Percentiles rank a stretch among this genome's conserved stretches.
Conservation (phyloP, 2,888 invertebrate species). For the Amiota mariae region DNA sequence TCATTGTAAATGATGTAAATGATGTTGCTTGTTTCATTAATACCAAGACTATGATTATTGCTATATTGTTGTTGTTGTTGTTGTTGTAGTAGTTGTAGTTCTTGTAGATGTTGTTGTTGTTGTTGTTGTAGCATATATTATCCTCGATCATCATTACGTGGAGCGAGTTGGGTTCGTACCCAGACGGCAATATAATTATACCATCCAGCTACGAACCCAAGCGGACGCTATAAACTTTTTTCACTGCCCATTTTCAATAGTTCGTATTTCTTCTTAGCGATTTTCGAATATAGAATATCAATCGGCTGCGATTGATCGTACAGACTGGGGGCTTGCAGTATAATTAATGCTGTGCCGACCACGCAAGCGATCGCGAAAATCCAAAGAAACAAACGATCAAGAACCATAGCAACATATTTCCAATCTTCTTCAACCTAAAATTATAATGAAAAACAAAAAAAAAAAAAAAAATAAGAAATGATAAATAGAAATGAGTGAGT, state of each 20-base stretch:
- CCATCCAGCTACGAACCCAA: constrained; percentile 77
- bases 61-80: constrained; percentile 25
- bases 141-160: constrained; percentile 76
- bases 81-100: constrained; percentile 22
- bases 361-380: constrained; percentile 95
- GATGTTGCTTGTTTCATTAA: constrained; percentile 41
- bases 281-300: constrained; percentile 92
- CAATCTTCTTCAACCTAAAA: constrained; percentile 94
- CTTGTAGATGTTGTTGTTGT: constrained; percentile 41
- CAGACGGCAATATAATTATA: constrained; percentile 81
- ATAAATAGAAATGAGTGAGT: not conserved
- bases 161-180: constrained; percentile 80
- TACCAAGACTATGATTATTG: constrained; percentile 17
- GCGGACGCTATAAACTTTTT: constrained; percentile 73
- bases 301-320: constrained; percentile 93
- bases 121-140: constrained; percentile 67
- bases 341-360: constrained; percentile 89
- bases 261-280: constrained; percentile 91
- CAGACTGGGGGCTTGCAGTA: constrained; percentile 91
- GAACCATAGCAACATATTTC: constrained; percentile 96
- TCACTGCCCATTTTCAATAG: constrained; percentile 88
- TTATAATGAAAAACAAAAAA: no score
- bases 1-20: constrained; percentile 35
- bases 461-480: not conserved
- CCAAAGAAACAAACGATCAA: constrained; percentile 96